Evolutionary conservation across 1,140 invertebrate species (phyloP).

Genomic region (Magallana angulata): DNA sequence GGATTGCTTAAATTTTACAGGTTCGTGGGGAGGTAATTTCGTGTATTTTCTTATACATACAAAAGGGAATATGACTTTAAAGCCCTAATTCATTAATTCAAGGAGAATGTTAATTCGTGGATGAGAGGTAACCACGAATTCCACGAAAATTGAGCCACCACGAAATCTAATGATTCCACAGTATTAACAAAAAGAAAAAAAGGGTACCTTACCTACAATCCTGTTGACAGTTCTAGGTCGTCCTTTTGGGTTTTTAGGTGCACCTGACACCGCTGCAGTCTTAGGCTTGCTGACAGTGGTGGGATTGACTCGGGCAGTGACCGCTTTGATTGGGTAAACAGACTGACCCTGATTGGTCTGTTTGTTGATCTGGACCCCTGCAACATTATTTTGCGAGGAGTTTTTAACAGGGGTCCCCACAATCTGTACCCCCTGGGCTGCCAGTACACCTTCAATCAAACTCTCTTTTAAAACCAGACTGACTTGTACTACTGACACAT

Average conservation of each 20-base stretch:
- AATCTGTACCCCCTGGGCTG: slow-evolving; percentile 37
- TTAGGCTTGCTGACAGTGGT: slow-evolving; percentile 42
- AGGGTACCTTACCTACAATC: slow-evolving; percentile 37
- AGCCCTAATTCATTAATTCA: no score
- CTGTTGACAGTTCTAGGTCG: slow-evolving; percentile 49
- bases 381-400: slow-evolving; percentile 27
- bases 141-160: no score
- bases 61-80: no score
- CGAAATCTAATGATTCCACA: no score
- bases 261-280: slow-evolving; percentile 32
- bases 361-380: slow-evolving; percentile 62
- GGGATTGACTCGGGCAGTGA: slow-evolving; percentile 52
- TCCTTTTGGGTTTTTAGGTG: slow-evolving; percentile 46
- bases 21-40: no score
- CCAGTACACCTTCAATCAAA: slow-evolving; percentile 37
- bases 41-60: no score
- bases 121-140: no score
- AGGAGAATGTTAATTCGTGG: no score
- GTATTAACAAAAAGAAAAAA: no score
- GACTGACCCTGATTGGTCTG: slow-evolving; percentile 50
- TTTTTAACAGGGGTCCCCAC: slow-evolving; percentile 28
- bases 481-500: not conserved
- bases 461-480: slow-evolving; percentile 1
- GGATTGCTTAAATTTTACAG: no score
- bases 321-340: slow-evolving; percentile 51